Evolutionary conservation across 1,140 invertebrate species (phyloP), one percentile per base, ranked within the genome.

Genomic region (Camponotus vicinus): DNA sequence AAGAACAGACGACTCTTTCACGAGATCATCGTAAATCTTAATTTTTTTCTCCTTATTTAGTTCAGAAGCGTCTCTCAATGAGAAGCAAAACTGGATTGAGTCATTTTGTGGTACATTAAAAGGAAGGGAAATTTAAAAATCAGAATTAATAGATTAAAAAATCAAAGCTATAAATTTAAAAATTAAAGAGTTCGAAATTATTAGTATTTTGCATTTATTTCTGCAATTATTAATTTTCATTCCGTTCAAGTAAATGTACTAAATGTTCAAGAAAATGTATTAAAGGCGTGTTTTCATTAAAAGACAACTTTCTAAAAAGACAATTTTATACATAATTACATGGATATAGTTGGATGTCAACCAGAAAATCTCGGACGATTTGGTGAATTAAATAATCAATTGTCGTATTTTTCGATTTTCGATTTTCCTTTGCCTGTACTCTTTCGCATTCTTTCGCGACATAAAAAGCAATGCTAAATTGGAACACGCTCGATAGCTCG

Each of bases 391-490:
- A 77, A 40, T 18, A 5, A 52, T 55, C 27, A 8, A 37, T 27
- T 69, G 0, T 27, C 32, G n/a, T 78, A 34, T 2, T 66, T 78
- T 66, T 78, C 27, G 27, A 27, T 45, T n/a, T 27, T 49, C n/a
- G 6, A 18, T 34, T n/a, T 32, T 15, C n/a, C 18, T 15, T 52
- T 18, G 6, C 42, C 15, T 4, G n/a, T 7, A n/a, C 8, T 21
- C 21, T 69, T 40, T 2, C 40, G 4, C 0, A 1, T 13, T 59
- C 11, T 37, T 21, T 55, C 2, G 13, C 11, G 2, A 73, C 59
- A 37, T 45, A 73, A 52, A 27, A 55, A 75, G 57, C 11, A 45
- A 61, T 1, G 42, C 42, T 52, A 49, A 73, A 71, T 71, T 8
- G 8, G 21, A 3, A 18, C 13, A 42, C 27, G 37, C 9, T 71